Evolutionary conservation across 2,888 invertebrate genomes (phyloP).

Genomic region (Drosophila subquinaria): DNA sequence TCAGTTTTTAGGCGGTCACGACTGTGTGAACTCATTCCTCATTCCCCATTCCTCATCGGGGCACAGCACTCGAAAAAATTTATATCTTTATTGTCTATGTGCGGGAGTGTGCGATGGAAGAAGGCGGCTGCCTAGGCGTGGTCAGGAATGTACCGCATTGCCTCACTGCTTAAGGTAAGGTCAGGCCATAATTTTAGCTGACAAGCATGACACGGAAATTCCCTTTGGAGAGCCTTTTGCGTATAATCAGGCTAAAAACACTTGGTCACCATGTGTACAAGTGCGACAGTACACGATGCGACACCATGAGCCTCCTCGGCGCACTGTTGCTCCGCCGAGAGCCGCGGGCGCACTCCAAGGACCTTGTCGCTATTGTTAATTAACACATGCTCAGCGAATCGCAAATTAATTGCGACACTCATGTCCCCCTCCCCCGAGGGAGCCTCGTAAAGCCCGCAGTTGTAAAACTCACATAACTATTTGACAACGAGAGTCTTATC

Average conservation of each 20-base stretch:
- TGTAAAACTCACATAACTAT: constrained; percentile 15
- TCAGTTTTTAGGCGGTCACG: constrained; percentile 58
- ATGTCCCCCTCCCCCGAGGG: constrained; percentile 38
- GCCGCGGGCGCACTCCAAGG: constrained; percentile 56
- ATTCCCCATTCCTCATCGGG: constrained; percentile 23
- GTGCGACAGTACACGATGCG: constrained; percentile 5
- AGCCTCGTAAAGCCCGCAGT: not conserved
- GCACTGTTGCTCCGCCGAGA: constrained; percentile 34
- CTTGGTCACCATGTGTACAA: constrained; percentile 51
- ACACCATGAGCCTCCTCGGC: constrained; percentile 40
- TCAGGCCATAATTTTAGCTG: constrained; percentile 80
- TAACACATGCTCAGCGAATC: constrained; percentile 84
- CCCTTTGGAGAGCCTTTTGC: constrained; percentile 71
- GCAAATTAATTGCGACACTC: constrained; percentile 83
- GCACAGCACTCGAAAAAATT: constrained; percentile 41
- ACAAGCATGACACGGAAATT: constrained; percentile 78
- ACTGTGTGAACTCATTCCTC: constrained; percentile 19
- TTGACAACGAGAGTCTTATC: not conserved
- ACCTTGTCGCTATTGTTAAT: constrained; percentile 79
- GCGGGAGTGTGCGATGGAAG: not conserved
- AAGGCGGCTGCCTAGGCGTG: constrained; percentile 32
- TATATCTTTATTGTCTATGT: constrained; percentile 19
- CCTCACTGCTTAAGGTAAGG: constrained; percentile 65
- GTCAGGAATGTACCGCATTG: constrained; percentile 31
- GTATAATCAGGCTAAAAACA: constrained; percentile 77